These are phyloP conservation scores for Setophaga petechia DNA, from an alignment of 2,113 vertebrate genomes.

Conservation along the genomic window DNA sequence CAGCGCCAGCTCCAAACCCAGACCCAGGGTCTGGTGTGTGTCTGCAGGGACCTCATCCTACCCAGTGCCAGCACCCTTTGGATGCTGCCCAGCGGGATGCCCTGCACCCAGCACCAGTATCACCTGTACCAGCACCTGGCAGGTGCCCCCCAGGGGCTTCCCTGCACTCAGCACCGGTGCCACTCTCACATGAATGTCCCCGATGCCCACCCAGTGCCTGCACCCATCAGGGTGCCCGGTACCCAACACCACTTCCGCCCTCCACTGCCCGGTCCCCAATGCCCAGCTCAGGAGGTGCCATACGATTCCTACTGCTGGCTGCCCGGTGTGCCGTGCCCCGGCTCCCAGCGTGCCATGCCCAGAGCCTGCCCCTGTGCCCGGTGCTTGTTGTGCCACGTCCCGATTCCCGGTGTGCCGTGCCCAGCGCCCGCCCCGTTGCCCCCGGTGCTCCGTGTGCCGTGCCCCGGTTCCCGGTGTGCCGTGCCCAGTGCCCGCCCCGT, in stretches of 20 bases:
- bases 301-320: neutral
- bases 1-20: neutral
- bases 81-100: neutral
- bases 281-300: neutral
- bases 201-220: neutral
- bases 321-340: neutral
- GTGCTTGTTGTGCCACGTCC: neutral
- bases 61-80: neutral
- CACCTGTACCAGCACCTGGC: neutral
- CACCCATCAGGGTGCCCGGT: neutral
- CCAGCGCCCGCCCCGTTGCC: neutral
- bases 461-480: neutral
- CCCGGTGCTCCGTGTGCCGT: neutral
- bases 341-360: fast-evolving
- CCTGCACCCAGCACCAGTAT: neutral
- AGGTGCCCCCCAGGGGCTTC: neutral
- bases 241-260: too few relatives aligned
- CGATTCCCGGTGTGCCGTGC: neutral
- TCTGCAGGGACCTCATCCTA: neutral
- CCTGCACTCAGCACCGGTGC: neutral
- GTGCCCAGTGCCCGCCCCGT: neutral
- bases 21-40: neutral
- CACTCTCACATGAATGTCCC: neutral
- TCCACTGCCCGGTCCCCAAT: neutral
- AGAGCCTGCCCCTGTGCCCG: too few relatives aligned